Evolutionary conservation across 2,797 vertebrate species (phyloP), one percentile per base, ranked within the genome.

Genomic region (Sebastes diploproa): DNA sequence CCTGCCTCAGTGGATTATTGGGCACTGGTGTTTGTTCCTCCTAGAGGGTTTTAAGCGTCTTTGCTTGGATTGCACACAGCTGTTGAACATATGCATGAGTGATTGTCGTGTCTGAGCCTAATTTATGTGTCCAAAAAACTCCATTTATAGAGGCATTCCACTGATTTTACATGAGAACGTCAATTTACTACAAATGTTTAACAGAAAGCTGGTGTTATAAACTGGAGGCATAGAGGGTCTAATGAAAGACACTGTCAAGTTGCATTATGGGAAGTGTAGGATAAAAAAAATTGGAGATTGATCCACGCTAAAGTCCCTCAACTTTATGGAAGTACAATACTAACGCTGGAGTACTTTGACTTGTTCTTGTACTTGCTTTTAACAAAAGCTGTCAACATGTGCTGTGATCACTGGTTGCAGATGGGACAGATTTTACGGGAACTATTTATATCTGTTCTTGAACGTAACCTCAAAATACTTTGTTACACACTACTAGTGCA

Each of bases 51-150:
- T 68, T 32, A 22, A 11, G 8, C 0, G 5, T n/a, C 20, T 56
- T 29, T 54, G 67, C 74, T 34, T 56, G 50, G 64, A 38, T 2
- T 2, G 75, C 60, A 63, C 64, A 54, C 75, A 86, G 83, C 74
- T 85, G 78, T 38, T 61, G 46, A 79, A 64, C 72, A 73, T 11
- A 52, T 65, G 75, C 50, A 13, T 3, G 64, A 60, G 38, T 30
- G 56, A 71, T 22, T 32, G 25, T 46, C 32, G 58, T 14, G 18
- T 54, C 64, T 63, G 6, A 54, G 55, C 29, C 36, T 68, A 22
- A 77, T 60, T 60, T 38, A 55, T 36, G 18, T 3, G 3, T 32
- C 9, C 3, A 27, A 36, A 61, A 52, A 54, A 1, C 32, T 55
- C 18, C 34, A 20, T 61, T 64, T 73, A 65, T 72, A 58, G 59